These are phyloP conservation scores for Scaptomyza tumidula DNA, from an alignment of 2,888 invertebrate genomes.

Conservation along the genomic window DNA sequence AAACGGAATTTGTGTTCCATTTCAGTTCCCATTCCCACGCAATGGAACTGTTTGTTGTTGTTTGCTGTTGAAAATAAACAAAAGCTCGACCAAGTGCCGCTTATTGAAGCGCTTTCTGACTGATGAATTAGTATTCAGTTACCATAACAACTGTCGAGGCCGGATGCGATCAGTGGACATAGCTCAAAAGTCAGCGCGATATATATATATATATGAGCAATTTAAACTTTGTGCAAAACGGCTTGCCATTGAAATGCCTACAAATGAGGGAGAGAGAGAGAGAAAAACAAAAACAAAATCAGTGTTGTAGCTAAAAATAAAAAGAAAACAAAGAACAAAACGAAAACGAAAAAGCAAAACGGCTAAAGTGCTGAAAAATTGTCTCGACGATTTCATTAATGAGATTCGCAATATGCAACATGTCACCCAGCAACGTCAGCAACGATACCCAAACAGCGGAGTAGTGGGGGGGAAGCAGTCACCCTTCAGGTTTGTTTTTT, in stretches of 20 bases:
- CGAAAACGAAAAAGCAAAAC: constrained; percentile 27
- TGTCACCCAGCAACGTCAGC: constrained; percentile 51
- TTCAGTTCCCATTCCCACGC: constrained; percentile 75
- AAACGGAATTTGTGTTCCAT: too few species aligned
- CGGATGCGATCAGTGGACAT: constrained; percentile 60
- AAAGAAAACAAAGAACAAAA: constrained; percentile 10
- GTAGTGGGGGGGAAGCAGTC: constrained; percentile 2
- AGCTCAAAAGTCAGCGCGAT: constrained; percentile 17
- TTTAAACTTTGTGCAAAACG: constrained; percentile 12
- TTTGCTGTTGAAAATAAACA: constrained; percentile 61
- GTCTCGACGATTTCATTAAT: constrained; percentile 74
- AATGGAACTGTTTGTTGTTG: constrained; percentile 45
- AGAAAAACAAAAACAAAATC: constrained; percentile 8
- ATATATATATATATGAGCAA: constrained; percentile 3
- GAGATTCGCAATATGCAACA: constrained; percentile 74
- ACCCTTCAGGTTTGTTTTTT: constrained; percentile 57
- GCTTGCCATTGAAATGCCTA: constrained; percentile 46
- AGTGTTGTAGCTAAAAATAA: constrained; percentile 50
- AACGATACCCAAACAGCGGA: constrained; percentile 1
- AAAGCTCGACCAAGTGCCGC: constrained; percentile 68
- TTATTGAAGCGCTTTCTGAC: constrained; percentile 59
- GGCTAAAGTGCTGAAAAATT: constrained; percentile 52
- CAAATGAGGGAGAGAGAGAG: constrained; percentile 14
- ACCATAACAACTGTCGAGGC: constrained; percentile 57
- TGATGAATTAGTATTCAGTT: constrained; percentile 75